Percentiles rank a stretch among this genome's conserved stretches.
Conservation (phyloP, 2,113 vertebrate genomes). For the Hepsetus odoe region DNA sequence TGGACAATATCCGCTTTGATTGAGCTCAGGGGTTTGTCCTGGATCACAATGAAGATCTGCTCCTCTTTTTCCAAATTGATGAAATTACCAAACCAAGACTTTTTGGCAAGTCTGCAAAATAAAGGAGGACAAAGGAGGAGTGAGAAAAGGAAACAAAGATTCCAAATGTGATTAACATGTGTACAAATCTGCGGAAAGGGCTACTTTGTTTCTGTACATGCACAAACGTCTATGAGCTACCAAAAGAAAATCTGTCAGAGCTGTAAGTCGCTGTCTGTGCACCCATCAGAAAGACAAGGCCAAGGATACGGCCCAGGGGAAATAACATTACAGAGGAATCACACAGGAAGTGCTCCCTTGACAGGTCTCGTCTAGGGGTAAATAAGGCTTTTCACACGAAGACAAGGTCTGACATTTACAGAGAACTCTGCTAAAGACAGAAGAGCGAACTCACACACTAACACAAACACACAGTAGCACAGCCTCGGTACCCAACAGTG, state of each 20-base stretch:
- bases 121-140: neutral
- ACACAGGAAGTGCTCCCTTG: conserved; percentile 3
- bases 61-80: conserved; percentile 97
- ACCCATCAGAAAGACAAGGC: neutral
- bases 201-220: neutral
- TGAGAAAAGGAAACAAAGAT: neutral
- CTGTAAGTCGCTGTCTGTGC: neutral
- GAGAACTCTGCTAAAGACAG: conserved; percentile 8
- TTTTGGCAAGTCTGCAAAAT: conserved; percentile 90
- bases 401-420: conserved; percentile 39
- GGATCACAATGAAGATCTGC: conserved; percentile 97
- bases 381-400: conserved; percentile 42
- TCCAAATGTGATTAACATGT: neutral
- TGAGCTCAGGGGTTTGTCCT: conserved; percentile 96
- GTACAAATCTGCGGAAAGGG: neutral
- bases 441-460: no score
- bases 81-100: conserved; percentile 99
- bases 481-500: no score
- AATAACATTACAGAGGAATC: conserved; percentile 23
- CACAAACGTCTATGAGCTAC: neutral
- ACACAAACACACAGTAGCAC: no score
- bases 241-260: neutral
- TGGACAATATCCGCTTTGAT: conserved; percentile 98
- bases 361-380: conserved; percentile 23
- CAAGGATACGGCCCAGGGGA: conserved; percentile 5